These are phyloP conservation scores for Caenorhabditis latens DNA, from an alignment of 1,140 invertebrate species.

Conservation along the genomic window DNA sequence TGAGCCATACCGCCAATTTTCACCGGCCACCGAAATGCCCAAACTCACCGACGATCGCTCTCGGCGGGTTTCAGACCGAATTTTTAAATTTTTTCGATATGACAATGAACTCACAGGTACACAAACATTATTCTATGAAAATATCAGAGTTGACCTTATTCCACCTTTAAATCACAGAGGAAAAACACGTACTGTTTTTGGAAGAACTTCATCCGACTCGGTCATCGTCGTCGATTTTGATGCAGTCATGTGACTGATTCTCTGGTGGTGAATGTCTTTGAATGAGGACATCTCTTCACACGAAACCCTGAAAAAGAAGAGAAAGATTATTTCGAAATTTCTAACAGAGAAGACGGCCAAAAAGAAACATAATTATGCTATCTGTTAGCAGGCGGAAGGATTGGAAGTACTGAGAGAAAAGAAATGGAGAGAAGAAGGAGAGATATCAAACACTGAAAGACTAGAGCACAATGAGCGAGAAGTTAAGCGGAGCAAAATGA, in stretches of 20 bases:
- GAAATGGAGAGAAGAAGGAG: neutral
- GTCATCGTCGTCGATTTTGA: slow-evolving; percentile 30
- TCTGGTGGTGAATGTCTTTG: slow-evolving; percentile 43
- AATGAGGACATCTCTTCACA: slow-evolving; percentile 33
- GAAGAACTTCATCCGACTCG: slow-evolving; percentile 22
- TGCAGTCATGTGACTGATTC: slow-evolving; percentile 36
- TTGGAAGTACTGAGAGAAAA: neutral
- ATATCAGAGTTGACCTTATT: too few relatives aligned
- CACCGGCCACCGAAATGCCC: too few relatives aligned
- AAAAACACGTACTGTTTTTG: neutral
- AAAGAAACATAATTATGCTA: slow-evolving; percentile 1
- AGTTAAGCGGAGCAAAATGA: too few relatives aligned
- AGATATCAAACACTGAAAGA: neutral
- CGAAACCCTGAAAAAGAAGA: neutral
- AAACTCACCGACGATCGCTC: too few relatives aligned
- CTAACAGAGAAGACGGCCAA: neutral
- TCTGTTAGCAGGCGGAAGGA: neutral
- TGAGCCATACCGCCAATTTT: too few relatives aligned
- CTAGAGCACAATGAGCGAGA: too few relatives aligned
- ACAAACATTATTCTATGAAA: too few relatives aligned
- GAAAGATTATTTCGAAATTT: neutral
- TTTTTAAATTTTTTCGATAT: too few relatives aligned
- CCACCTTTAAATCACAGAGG: too few relatives aligned
- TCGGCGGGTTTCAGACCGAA: too few relatives aligned
- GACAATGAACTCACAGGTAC: too few relatives aligned